Evolutionary conservation across 2,888 invertebrate species (phyloP).

Genomic region (Drosophila multiciliata): DNA sequence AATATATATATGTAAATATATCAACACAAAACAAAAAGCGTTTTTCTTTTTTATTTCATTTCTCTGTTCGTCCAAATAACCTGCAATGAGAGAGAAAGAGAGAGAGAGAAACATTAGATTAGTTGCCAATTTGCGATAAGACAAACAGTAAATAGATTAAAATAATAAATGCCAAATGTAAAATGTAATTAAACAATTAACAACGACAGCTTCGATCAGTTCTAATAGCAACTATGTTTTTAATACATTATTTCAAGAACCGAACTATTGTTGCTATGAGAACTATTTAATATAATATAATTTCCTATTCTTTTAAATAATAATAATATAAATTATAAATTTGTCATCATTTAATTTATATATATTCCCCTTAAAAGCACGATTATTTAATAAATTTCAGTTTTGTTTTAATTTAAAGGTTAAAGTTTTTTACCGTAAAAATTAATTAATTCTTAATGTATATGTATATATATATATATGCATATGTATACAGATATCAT

Average conservation of each 20-base stretch:
- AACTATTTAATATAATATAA: background rate
- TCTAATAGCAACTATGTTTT: background rate
- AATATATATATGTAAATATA: background rate
- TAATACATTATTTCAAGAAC: background rate
- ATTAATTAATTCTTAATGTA: too few relatives aligned
- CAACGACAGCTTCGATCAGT: background rate
- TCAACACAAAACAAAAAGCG: constrained; percentile 46
- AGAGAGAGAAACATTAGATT: constrained; percentile 33
- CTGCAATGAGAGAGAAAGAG: constrained; percentile 44
- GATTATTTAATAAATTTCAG: background rate
- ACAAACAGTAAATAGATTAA: constrained; percentile 15
- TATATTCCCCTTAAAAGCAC: background rate
- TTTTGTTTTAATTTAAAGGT: background rate
- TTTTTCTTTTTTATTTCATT: constrained; percentile 8
- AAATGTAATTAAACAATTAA: constrained; percentile 3
- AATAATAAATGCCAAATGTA: constrained; percentile 3
- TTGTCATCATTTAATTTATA: background rate
- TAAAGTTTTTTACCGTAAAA: background rate
- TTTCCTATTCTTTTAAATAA: too few relatives aligned
- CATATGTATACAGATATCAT: constrained; percentile 1
- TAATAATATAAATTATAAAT: too few relatives aligned
- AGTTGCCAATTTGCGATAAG: constrained; percentile 40
- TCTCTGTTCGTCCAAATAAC: constrained; percentile 26
- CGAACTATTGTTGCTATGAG: background rate
- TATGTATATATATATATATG: too few relatives aligned